Conservation (phyloP, 2,797 vertebrate genomes). For the Borostomias antarcticus region DNA sequence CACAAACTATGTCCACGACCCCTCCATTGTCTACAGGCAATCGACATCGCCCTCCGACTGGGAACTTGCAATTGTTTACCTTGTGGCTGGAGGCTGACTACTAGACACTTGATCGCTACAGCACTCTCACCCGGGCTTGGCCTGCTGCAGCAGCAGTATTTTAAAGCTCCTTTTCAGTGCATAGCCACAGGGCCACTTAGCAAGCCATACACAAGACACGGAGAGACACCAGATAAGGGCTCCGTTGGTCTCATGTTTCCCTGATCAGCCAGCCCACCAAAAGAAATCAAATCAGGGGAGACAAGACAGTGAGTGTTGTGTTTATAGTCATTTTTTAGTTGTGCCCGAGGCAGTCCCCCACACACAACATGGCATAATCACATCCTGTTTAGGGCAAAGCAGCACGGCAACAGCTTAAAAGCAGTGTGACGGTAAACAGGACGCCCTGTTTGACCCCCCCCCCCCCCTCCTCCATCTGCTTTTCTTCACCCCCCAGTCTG, state of each 20-base stretch:
- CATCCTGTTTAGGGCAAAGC: slow-evolving; percentile 41
- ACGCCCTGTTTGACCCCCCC: background rate
- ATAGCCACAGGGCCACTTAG: slow-evolving; percentile 50
- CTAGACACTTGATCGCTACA: slow-evolving; percentile 43
- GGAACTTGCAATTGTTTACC: slow-evolving; percentile 14
- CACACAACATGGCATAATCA: background rate
- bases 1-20: background rate
- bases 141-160: background rate
- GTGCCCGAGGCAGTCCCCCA: slow-evolving; percentile 34
- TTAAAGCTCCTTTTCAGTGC: slow-evolving; percentile 6
- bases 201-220: slow-evolving; percentile 33
- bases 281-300: slow-evolving; percentile 50
- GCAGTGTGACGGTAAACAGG: slow-evolving; percentile 30
- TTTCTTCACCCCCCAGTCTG: slow-evolving; percentile 4
- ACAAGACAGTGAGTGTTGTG: slow-evolving; percentile 18
- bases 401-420: slow-evolving; percentile 29
- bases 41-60: slow-evolving; percentile 11
- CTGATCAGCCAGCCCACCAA: slow-evolving; percentile 10
- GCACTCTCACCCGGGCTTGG: slow-evolving; percentile 41
- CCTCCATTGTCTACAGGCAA: slow-evolving; percentile 21
- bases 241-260: slow-evolving; percentile 38
- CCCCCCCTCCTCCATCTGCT: background rate
- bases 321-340: no score
- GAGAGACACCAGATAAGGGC: slow-evolving; percentile 33
- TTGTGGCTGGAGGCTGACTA: slow-evolving; percentile 32